Percentiles rank a stretch among this genome's conserved stretches.
Evolutionary conservation across 2,113 vertebrate species (phyloP).

Genomic region (Planiliza haematocheilus): DNA sequence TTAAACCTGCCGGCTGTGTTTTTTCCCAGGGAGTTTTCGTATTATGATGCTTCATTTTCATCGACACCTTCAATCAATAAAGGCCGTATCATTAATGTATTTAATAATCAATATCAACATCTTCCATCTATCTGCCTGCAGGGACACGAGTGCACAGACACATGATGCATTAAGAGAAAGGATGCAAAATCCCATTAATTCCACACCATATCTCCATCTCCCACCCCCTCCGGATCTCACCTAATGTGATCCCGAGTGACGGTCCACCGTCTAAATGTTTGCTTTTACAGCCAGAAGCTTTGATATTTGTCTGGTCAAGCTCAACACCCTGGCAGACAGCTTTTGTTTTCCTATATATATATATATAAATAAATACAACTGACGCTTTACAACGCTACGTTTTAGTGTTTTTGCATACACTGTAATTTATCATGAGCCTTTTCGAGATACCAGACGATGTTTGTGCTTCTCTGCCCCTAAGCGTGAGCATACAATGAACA

Average conservation of each 20-base stretch:
- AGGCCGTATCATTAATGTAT: conserved; percentile 46
- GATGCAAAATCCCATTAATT: conserved; percentile 65
- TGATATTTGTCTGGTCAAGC: conserved; percentile 37
- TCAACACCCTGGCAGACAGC: conserved; percentile 20
- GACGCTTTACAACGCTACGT: too few relatives aligned
- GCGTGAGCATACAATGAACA: conserved; percentile 28
- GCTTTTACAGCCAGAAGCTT: conserved; percentile 56
- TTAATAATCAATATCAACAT: conserved; percentile 64
- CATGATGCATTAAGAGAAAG: conserved; percentile 55
- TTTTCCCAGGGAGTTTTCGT: conserved; percentile 14
- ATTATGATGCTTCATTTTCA: neutral
- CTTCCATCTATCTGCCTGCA: conserved; percentile 23
- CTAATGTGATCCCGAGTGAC: conserved; percentile 71
- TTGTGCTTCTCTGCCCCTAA: conserved; percentile 1
- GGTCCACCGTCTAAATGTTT: conserved; percentile 43
- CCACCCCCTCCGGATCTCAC: conserved; percentile 47
- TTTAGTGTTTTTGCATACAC: conserved; percentile 3
- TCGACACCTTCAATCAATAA: conserved; percentile 52
- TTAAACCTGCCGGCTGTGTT: neutral
- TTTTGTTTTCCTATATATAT: neutral
- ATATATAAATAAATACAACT: too few relatives aligned
- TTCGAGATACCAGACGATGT: neutral
- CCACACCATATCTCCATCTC: conserved; percentile 42
- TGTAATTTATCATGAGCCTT: neutral
- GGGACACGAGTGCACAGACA: conserved; percentile 12